Percentiles rank a stretch among this genome's conserved stretches.
Evolutionary conservation across 2,113 vertebrate genomes (phyloP).

Genomic region (Toxotes jaculatrix): DNA sequence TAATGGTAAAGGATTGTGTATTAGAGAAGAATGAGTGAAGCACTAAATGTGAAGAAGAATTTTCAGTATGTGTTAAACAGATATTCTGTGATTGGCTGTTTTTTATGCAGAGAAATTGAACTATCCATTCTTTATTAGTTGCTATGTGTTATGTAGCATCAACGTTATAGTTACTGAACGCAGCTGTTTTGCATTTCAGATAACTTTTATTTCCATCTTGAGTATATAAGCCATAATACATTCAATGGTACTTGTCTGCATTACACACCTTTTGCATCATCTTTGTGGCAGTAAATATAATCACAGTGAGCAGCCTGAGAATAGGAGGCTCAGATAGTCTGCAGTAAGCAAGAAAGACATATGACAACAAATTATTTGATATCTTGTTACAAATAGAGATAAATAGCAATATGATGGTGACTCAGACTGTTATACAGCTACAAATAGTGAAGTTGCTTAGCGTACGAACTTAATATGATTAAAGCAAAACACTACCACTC

Average conservation of each 20-base stretch:
- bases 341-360: background rate
- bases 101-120: background rate
- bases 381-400: background rate
- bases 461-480: conserved; percentile 39
- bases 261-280: conserved; percentile 36
- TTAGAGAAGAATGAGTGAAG: background rate
- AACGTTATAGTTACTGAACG: background rate
- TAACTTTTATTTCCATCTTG: background rate
- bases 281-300: background rate
- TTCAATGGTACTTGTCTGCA: background rate
- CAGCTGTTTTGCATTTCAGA: conserved; percentile 1
- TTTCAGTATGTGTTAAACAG: background rate
- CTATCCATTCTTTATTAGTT: background rate
- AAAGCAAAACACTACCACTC: conserved; percentile 25
- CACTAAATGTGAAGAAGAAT: background rate
- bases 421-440: background rate
- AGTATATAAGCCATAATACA: background rate
- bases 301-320: background rate
- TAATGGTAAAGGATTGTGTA: background rate
- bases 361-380: background rate
- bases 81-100: too few relatives aligned
- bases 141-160: background rate
- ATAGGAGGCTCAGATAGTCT: background rate
- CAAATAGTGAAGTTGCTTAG: conserved; percentile 38
- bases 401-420: background rate